phyloP scores from a whole-genome alignment of 2,888 invertebrate genomes.

The Agriopis marginaria region DNA sequence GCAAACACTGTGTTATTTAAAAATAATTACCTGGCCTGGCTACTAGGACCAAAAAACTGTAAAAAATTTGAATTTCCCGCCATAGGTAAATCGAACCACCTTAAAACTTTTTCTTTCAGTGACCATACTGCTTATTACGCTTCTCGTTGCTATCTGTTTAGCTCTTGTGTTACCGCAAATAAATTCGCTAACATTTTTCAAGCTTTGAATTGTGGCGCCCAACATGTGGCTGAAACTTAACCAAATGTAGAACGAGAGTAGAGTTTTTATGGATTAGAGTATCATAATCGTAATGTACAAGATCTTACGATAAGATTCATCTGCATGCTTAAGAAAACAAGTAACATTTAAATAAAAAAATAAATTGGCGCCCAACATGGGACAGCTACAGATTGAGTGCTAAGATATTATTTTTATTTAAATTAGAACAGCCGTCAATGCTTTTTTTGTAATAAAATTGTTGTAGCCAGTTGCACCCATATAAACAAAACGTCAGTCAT shows the following conservation, averaged over 20 bases:
- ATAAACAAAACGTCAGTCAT: no score
- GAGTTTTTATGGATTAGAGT: constrained; percentile 4
- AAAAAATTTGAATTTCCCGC: no score
- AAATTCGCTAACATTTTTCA: constrained; percentile 35
- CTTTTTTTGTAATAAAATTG: no score
- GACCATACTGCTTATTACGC: constrained; percentile 18
- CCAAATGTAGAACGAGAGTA: constrained; percentile 10
- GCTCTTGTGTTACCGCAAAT: constrained; percentile 22
- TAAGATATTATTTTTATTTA: background rate
- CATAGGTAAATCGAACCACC: no score
- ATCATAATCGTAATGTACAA: background rate
- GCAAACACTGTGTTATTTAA: no score
- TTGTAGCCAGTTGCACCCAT: no score
- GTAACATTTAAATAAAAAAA: background rate
- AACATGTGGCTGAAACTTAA: constrained; percentile 15
- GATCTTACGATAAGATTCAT: constrained; percentile 1
- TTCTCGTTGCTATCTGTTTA: constrained; percentile 13
- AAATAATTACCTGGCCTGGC: no score
- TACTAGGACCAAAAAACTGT: no score
- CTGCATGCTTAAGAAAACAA: background rate
- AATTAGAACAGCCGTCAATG: no score
- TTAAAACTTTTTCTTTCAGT: background rate
- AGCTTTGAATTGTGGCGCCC: constrained; percentile 35
- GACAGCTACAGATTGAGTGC: background rate
- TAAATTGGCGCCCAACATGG: constrained; percentile 19